These are phyloP conservation scores for Galagoides demidoff DNA, from an alignment of 2,797 vertebrate genomes.

Conservation along the genomic window DNA sequence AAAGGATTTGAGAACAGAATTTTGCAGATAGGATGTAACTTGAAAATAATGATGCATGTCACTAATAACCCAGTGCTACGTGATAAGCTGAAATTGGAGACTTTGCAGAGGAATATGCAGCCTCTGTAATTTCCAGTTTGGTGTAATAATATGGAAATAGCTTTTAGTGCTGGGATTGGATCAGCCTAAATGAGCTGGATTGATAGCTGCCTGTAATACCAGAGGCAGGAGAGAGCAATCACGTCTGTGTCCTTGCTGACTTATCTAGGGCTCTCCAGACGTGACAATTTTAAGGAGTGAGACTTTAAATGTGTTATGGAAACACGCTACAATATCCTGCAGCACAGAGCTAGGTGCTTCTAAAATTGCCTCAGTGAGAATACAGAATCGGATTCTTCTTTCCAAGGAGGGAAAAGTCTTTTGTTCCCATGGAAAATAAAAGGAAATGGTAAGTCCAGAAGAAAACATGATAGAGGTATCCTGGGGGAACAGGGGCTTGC, in stretches of 20 bases:
- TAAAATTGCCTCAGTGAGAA: slow-evolving; percentile 63
- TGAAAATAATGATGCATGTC: slow-evolving; percentile 79
- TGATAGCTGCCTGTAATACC: slow-evolving; percentile 75
- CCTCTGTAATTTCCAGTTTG: slow-evolving; percentile 76
- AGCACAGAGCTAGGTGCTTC: slow-evolving; percentile 19
- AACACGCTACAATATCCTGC: slow-evolving; percentile 52
- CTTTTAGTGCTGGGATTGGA: slow-evolving; percentile 53
- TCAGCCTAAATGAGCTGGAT: slow-evolving; percentile 79
- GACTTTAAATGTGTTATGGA: slow-evolving; percentile 69
- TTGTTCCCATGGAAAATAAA: not conserved
- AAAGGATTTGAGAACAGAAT: slow-evolving; percentile 61
- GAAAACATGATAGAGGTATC: not conserved
- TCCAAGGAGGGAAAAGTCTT: not conserved
- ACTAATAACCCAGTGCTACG: slow-evolving; percentile 69
- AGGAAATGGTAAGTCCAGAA: not conserved
- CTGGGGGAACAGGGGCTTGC: not conserved
- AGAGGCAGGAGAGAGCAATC: slow-evolving; percentile 72
- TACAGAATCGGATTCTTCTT: not conserved
- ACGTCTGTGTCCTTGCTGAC: slow-evolving; percentile 73
- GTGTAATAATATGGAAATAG: slow-evolving; percentile 74
- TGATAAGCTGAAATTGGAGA: slow-evolving; percentile 73
- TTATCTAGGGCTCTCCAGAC: slow-evolving; percentile 77
- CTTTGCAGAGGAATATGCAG: slow-evolving; percentile 74
- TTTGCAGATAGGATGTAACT: slow-evolving; percentile 52
- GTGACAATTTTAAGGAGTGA: slow-evolving; percentile 78